Base-by-base conservation (phyloP, 2,113 vertebrate species). In the Nestor notabilis region DNA sequence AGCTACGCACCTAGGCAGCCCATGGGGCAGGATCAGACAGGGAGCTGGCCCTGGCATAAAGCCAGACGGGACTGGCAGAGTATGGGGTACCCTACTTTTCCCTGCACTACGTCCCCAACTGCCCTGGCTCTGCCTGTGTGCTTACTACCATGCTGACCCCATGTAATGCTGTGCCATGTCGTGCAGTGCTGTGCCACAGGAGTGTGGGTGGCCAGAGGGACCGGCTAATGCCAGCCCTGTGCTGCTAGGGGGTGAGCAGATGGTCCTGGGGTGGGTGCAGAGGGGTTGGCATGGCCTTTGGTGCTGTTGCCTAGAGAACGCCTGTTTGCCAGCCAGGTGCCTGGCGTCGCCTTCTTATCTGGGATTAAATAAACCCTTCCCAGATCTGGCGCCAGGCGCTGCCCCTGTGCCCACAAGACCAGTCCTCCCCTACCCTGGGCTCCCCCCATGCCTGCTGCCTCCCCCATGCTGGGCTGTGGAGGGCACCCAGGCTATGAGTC, bases 351-450 rank as follows among this genome's bases (percentile, higher is more conserved):
- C 87, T 78, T 50, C 78, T 95, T 95, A 95, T 97, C 95, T 95
- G 74, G 37, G 61, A 91, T 91, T 93, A 96, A 97, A 96, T 65
- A 95, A 95, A 84, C 50, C 13, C n/a, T 63, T 13, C 87, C 77
- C 50, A 74, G 60, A 81, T 74, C 81, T 0, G 39, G 81, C 0
- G n/a, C 93, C 87, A 90, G 81, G 39, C 5, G 13, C 72, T 89
- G n/a, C 43, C 64, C 49, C 49, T 10, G 13, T 55, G 39, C 75
- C 61, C 4, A 0, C 53, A 63, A 20, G 15, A 90, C 43, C 43
- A 55, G 39, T 44, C 33, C 7, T 72, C 53, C 49, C n/a, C 50
- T 47, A 15, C 24, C 7, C 23, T 0, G 0, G 24, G 16, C 3
- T 17, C 20, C 47, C 50, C 18, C 41, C 18, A 11, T 58, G 31